Evolutionary conservation across 2,797 vertebrate species (phyloP), one percentile per base, ranked within the genome.

Genomic region (Hemitrygon akajei): DNA sequence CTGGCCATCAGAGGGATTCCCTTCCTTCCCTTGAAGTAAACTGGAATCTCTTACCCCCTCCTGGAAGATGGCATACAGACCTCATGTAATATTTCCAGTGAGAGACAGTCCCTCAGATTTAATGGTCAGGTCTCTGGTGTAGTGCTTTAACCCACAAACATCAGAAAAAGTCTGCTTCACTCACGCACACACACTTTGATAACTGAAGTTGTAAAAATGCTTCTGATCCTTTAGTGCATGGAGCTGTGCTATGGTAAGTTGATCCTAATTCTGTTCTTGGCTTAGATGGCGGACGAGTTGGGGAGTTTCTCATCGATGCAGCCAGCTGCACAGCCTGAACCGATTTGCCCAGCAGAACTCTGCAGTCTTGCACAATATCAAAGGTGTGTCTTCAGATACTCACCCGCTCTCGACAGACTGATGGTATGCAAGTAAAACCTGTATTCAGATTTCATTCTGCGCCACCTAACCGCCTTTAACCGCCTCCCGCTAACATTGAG

Each of bases 271-370:
- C 94, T 94, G 16, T 84, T 73, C 22, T 80, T 95, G n/a, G 60
- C 0, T 94, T 95, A 99, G 99, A 95, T 99, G 99, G 99, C 98
- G 99, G 96, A 98, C 98, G 94, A 98, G 97, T 95, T 99, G 99
- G 99, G 98, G 98, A 71, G 94, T 99, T 40, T 96, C 98, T 94
- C 98, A 99, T 95, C 97, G 97, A 94, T 98, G 98, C 94, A 96
- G 97, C 95, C 98, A 99, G 86, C 97, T 99, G 7, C 98, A 98
- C 95, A 99, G 99, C 95, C 96, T 99, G 75, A 96, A 97, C 94
- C 97, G 99, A 60, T 97, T 99, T 92, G 97, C 97, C 22, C 97
- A 97, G 91, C 98, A 99, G 95, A 98, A 96, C 95, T 97, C 97
- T 2, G 98, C 98, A 94, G 96, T 96, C 10, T 94, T 98, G 94